phyloP scores from a whole-genome alignment of 2,888 invertebrate species.

The Petrolisthes manimaculis region DNA sequence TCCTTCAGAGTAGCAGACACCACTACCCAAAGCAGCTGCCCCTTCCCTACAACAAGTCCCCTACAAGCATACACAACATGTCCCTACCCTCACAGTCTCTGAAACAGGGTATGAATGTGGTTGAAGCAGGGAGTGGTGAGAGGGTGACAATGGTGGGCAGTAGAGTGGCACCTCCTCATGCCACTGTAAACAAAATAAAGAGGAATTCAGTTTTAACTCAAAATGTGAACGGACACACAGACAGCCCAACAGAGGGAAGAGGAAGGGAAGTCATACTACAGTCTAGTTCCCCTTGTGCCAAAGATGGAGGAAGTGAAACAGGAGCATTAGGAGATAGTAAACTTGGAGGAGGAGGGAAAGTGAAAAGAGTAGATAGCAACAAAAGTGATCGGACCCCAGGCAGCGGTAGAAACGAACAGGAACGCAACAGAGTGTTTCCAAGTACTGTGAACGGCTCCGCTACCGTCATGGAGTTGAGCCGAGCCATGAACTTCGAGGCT shows the following conservation, averaged over 20 bases:
- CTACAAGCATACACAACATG: background rate
- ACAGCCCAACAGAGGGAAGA: background rate
- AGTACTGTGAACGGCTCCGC: background rate
- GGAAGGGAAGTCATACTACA: background rate
- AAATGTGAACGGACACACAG: background rate
- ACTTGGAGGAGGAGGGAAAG: slow-evolving; percentile 8
- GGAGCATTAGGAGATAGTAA: background rate
- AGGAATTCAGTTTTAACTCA: background rate
- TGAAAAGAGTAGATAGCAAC: background rate
- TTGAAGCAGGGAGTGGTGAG: background rate
- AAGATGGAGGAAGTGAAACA: slow-evolving; percentile 1
- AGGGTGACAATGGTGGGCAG: background rate
- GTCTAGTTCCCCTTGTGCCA: slow-evolving; percentile 4
- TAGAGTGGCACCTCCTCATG: background rate
- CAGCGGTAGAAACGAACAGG: background rate
- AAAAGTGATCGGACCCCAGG: background rate
- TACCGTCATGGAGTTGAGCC: background rate
- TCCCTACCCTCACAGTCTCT: background rate
- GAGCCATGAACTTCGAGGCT: background rate
- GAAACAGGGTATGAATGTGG: background rate
- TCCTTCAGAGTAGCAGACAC: too few relatives aligned
- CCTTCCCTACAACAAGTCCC: background rate
- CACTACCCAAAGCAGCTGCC: background rate
- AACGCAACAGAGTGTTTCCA: background rate
- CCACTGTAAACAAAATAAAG: background rate